phyloP scores from a whole-genome alignment of 2,888 invertebrate genomes.

The Drosophila kanekoi region DNA sequence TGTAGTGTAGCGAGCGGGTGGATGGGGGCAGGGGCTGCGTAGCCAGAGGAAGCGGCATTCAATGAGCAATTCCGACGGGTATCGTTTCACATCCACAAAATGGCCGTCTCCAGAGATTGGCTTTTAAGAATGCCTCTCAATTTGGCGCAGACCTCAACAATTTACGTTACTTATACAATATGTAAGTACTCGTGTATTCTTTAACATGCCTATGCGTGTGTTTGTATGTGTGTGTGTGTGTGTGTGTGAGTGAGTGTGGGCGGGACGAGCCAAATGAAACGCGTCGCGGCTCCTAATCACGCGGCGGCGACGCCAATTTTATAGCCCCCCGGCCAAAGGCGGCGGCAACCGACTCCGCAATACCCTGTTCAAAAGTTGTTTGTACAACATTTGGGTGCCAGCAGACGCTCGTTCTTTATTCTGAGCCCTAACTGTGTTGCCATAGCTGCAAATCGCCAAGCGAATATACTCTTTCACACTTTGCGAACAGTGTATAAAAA shows the following conservation, averaged over 20 bases:
- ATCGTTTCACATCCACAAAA: constrained; percentile 46
- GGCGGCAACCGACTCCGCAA: neutral
- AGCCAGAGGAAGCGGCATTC: neutral
- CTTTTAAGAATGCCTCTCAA: constrained; percentile 48
- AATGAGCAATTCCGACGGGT: constrained; percentile 38
- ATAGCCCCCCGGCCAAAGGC: constrained; percentile 42
- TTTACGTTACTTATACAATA: constrained; percentile 44
- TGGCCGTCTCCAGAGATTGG: constrained; percentile 57
- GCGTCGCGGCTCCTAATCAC: constrained; percentile 66
- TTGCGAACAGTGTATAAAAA: constrained; percentile 6
- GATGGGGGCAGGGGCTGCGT: neutral
- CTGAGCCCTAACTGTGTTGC: no score
- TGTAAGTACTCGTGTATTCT: constrained; percentile 32
- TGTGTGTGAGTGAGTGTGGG: constrained; percentile 9
- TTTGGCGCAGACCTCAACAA: constrained; percentile 26
- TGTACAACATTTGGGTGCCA: no score
- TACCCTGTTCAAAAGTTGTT: neutral
- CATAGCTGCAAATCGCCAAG: neutral
- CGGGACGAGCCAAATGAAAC: constrained; percentile 68
- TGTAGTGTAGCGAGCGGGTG: neutral
- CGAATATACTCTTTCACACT: neutral
- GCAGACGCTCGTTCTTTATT: no score
- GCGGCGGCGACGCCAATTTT: constrained; percentile 66
- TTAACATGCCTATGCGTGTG: neutral
- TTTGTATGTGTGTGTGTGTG: neutral